phyloP scores from a whole-genome alignment of 2,113 vertebrate species.

The Saguinus midas region DNA sequence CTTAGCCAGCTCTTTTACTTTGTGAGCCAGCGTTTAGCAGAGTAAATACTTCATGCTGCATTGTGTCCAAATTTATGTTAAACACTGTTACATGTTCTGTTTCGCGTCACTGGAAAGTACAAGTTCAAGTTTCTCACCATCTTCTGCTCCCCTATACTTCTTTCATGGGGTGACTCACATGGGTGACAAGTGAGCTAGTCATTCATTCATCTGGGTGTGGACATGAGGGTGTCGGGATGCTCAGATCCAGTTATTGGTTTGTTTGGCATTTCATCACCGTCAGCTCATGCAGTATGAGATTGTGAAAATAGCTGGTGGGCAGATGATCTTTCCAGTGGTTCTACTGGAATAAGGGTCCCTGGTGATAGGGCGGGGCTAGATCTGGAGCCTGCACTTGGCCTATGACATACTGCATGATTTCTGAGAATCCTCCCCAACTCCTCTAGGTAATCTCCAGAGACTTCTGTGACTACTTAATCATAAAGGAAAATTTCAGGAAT shows the following conservation, averaged over 20 bases:
- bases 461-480: slow-evolving; percentile 25
- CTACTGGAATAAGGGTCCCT: neutral
- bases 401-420: neutral
- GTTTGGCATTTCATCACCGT: slow-evolving; percentile 14
- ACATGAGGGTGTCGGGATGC: neutral
- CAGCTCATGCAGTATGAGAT: neutral
- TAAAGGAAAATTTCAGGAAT: neutral
- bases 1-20: neutral
- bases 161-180: slow-evolving; percentile 54
- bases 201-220: slow-evolving; percentile 56
- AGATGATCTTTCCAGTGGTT: neutral
- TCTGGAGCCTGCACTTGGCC: neutral
- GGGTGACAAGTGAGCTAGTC: slow-evolving; percentile 7
- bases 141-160: neutral
- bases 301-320: neutral
- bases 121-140: neutral
- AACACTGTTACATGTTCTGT: neutral
- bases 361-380: neutral
- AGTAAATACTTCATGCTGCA: neutral
- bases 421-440: slow-evolving; percentile 13
- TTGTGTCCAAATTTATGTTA: neutral
- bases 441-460: slow-evolving; percentile 36
- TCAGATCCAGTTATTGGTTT: neutral
- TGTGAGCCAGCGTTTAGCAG: neutral
- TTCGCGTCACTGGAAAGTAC: neutral